Conservation (phyloP, 2,888 invertebrate species). For the Trissolcus japonicus region DNA sequence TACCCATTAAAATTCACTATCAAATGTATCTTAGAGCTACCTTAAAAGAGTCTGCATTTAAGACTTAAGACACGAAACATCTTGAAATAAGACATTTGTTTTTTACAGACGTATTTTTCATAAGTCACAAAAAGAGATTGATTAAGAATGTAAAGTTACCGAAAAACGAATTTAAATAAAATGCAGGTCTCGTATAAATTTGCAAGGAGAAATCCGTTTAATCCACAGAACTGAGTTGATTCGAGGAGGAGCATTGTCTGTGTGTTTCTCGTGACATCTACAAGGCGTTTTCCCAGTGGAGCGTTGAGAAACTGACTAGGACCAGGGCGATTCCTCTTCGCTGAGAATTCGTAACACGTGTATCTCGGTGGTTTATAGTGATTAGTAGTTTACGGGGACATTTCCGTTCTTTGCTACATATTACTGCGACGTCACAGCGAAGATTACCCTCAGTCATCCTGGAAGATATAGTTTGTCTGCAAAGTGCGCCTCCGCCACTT, state of each 20-base stretch:
- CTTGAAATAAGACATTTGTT: too few relatives aligned
- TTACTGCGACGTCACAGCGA: slow-evolving; percentile 52
- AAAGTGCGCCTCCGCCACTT: slow-evolving; percentile 59
- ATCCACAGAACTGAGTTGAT: slow-evolving; percentile 22
- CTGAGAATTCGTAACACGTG: slow-evolving; percentile 72
- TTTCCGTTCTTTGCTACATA: slow-evolving; percentile 66
- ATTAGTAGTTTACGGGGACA: slow-evolving; percentile 72
- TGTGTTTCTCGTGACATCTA: slow-evolving; percentile 60
- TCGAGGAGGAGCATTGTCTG: slow-evolving; percentile 29
- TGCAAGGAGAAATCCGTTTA: not conserved
- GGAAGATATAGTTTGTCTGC: slow-evolving; percentile 58
- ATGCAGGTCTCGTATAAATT: not conserved
- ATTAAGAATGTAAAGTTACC: not conserved
- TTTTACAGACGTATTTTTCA: too few relatives aligned
- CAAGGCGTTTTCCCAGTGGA: slow-evolving; percentile 64
- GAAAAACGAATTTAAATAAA: too few relatives aligned
- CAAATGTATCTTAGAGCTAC: not conserved
- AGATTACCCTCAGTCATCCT: slow-evolving; percentile 65
- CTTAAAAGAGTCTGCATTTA: not conserved
- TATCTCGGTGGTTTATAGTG: slow-evolving; percentile 72
- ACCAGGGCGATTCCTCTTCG: slow-evolving; percentile 65
- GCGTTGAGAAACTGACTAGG: slow-evolving; percentile 60
- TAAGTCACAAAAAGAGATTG: too few relatives aligned
- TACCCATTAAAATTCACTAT: too few relatives aligned
- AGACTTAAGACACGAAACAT: too few relatives aligned